Evolutionary conservation across 1,140 invertebrate species (phyloP), one percentile per base, ranked within the genome.

Genomic region (Doryteuthis pealeii): DNA sequence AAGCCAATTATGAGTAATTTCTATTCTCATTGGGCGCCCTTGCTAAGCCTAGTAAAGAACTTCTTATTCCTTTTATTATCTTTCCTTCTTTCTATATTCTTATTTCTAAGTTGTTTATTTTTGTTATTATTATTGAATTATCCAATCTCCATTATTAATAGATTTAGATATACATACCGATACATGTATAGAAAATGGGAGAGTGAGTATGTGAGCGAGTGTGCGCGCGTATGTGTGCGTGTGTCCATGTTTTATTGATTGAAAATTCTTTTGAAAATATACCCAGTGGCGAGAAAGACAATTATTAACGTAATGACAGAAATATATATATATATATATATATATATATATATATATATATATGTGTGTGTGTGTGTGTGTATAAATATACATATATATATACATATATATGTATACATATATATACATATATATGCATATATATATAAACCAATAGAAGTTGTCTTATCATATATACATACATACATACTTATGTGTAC

Each of bases 311-410:
- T 49, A 18, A 18, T 49, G 45, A 26, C 15, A 26, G 4, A n/a
- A 4, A 26, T 58, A 58, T 58, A 15, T 58, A 58, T 26, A 58
- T 58, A 58, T 58, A 58, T 58, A 18, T 58, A 58, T 58, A 26
- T 58, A 58, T 58, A 58, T 58, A 58, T 58, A 26, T 58, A 26
- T 58, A 15, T 58, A 26, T 58, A 58, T 58, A 58, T 58, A 58
- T n/a, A 18, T 58, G 15, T 58, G 15, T 58, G 15, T 58, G 4
- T 58, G 15, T 58, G 15, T 58, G 26, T 58, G 15, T 26, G 26
- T 58, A 58, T 58, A 58, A 5, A 58, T 26, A 18, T 58, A 58
- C 15, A 18, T 58, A 26, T 58, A 58, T 58, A 58, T 58, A 18
- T 58, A 58, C 15, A 4, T 58, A 58, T 26, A 58, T 58, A 58